Evolutionary conservation across 2,797 vertebrate genomes (phyloP).

Genomic region (Astyanax mexicanus): DNA sequence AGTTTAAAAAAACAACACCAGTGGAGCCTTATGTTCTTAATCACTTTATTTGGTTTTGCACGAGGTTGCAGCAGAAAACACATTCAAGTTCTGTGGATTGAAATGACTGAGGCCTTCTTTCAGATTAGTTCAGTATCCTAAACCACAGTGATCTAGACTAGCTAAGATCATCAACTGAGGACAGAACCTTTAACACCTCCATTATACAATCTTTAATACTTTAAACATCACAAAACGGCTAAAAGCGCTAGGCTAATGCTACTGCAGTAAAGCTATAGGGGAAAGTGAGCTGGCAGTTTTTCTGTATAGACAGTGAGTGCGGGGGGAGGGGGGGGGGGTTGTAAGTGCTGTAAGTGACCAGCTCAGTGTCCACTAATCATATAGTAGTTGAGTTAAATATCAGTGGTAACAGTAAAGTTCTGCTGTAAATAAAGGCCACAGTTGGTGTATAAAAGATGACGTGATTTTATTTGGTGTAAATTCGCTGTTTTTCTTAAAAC

Average conservation of each 20-base stretch:
- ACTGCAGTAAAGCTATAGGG: slow-evolving; percentile 53
- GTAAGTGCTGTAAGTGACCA: neutral
- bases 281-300: slow-evolving; percentile 30
- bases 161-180: slow-evolving; percentile 20
- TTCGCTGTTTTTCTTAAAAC: neutral
- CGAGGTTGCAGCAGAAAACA: slow-evolving; percentile 62
- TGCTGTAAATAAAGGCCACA: slow-evolving; percentile 79
- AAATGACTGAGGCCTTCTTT: too few species aligned
- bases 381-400: too few species aligned
- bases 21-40: slow-evolving; percentile 54
- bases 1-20: neutral
- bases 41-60: slow-evolving; percentile 73
- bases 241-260: slow-evolving; percentile 13
- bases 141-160: slow-evolving; percentile 29
- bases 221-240: slow-evolving; percentile 14
- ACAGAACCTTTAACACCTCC: slow-evolving; percentile 5
- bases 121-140: too few species aligned
- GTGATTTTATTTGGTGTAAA: neutral
- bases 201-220: neutral
- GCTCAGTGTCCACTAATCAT: neutral
- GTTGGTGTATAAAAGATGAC: slow-evolving; percentile 64
- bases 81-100: too few species aligned
- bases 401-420: slow-evolving; percentile 50
- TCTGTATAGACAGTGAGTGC: slow-evolving; percentile 22
- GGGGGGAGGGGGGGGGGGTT: too few species aligned